phyloP scores from a whole-genome alignment of 2,797 vertebrate species.

The Pagetopsis macropterus region DNA sequence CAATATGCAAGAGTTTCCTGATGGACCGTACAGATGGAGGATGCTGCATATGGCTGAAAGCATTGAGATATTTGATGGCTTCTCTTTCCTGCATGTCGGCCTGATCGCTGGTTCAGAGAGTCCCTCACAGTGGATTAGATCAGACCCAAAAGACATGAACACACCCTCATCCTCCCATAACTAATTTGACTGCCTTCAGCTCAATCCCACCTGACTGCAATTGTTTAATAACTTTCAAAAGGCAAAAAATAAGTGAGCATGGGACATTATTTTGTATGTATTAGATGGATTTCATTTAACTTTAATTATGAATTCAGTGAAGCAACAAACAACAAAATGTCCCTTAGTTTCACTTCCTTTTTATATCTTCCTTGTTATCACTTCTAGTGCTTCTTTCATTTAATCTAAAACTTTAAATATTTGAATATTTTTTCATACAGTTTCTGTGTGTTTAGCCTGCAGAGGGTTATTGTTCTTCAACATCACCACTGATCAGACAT shows the following conservation, averaged over 20 bases:
- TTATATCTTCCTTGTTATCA: neutral
- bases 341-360: neutral
- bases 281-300: too few relatives aligned
- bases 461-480: neutral
- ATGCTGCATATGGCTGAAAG: constrained; percentile 18
- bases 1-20: neutral
- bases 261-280: too few relatives aligned
- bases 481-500: too few relatives aligned
- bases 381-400: neutral
- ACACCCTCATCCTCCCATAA: constrained; percentile 28
- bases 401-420: too few relatives aligned
- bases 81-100: constrained; percentile 45
- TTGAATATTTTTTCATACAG: too few relatives aligned
- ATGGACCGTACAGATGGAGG: constrained; percentile 47
- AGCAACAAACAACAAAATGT: too few relatives aligned
- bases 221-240: too few relatives aligned
- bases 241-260: too few relatives aligned
- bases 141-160: constrained; percentile 31
- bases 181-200: neutral
- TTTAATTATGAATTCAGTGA: too few relatives aligned
- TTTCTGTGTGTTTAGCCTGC: too few relatives aligned
- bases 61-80: constrained; percentile 17
- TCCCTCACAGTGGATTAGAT: constrained; percentile 26
- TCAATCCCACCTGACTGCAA: neutral
- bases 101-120: constrained; percentile 23